These are phyloP conservation scores for Drosophila pegasa DNA, from an alignment of 2,888 invertebrate genomes.

Conservation along the genomic window DNA sequence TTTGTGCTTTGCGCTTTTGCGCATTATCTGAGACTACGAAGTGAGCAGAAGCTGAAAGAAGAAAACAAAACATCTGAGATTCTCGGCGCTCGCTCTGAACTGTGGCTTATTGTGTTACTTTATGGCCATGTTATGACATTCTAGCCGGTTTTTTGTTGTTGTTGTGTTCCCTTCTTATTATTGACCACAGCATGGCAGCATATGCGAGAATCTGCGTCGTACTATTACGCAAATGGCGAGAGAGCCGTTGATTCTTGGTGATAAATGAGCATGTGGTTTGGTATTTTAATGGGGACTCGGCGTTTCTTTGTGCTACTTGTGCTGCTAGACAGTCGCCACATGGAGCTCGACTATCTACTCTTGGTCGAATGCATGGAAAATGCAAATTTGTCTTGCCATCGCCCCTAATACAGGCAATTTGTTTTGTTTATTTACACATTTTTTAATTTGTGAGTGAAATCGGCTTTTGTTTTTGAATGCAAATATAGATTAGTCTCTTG, in stretches of 20 bases:
- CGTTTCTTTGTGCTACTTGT: background rate
- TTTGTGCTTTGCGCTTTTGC: slow-evolving; percentile 60
- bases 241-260: slow-evolving; percentile 27
- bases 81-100: slow-evolving; percentile 27
- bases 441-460: slow-evolving; percentile 16
- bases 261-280: slow-evolving; percentile 19
- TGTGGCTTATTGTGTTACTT: slow-evolving; percentile 66
- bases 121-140: slow-evolving; percentile 57
- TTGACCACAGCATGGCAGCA: slow-evolving; percentile 43
- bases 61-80: slow-evolving; percentile 49
- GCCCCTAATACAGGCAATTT: background rate
- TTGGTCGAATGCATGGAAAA: slow-evolving; percentile 9
- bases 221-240: slow-evolving; percentile 37
- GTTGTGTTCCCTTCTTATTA: slow-evolving; percentile 9
- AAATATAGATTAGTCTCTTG: slow-evolving; percentile 10
- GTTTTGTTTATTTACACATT: slow-evolving; percentile 25
- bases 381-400: slow-evolving; percentile 23
- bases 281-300: slow-evolving; percentile 30
- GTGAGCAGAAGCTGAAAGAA: slow-evolving; percentile 16
- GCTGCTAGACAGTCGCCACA: slow-evolving; percentile 16
- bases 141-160: slow-evolving; percentile 61
- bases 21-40: slow-evolving; percentile 59
- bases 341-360: slow-evolving; percentile 15
- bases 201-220: slow-evolving; percentile 58
- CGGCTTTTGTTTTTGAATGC: background rate